Percentiles rank a stretch among this genome's conserved stretches.
Evolutionary conservation across 2,797 vertebrate species (phyloP).

Genomic region (Chiroxiphia lanceolata): DNA sequence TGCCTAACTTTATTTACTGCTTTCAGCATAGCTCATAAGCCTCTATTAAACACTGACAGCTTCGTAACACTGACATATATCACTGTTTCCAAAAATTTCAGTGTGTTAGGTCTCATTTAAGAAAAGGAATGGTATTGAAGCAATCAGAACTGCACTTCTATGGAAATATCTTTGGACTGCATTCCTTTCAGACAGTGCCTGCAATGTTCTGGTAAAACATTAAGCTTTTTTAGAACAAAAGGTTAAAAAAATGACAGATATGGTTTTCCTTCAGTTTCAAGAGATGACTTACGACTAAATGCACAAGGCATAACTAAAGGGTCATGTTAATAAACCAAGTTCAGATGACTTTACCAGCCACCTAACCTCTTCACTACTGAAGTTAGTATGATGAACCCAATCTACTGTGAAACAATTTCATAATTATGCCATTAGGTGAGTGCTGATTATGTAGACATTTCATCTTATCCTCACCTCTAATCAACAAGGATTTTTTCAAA

Average conservation of each 20-base stretch:
- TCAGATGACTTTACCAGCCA: not conserved
- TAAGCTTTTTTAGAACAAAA: not conserved
- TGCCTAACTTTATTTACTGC: not conserved
- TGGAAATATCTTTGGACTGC: rapidly evolving
- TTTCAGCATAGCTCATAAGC: constrained; percentile 4
- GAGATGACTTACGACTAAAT: not conserved
- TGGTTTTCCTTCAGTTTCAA: not conserved
- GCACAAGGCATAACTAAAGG: not conserved
- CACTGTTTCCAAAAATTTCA: not conserved
- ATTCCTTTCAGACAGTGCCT: not conserved
- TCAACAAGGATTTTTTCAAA: not conserved
- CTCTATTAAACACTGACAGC: not conserved
- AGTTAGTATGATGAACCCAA: not conserved
- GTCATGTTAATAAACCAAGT: not conserved
- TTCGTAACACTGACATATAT: not conserved
- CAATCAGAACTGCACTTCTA: not conserved
- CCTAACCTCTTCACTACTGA: not conserved
- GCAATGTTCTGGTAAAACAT: not conserved
- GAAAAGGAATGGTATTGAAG: not conserved
- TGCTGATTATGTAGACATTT: not conserved
- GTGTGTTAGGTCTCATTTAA: not conserved
- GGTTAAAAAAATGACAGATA: not conserved
- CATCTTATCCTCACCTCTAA: not conserved
- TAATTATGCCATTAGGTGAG: not conserved
- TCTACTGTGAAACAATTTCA: not conserved